Base-by-base conservation (phyloP, 2,888 invertebrate genomes). In the Ophonus ardosiacus region DNA sequence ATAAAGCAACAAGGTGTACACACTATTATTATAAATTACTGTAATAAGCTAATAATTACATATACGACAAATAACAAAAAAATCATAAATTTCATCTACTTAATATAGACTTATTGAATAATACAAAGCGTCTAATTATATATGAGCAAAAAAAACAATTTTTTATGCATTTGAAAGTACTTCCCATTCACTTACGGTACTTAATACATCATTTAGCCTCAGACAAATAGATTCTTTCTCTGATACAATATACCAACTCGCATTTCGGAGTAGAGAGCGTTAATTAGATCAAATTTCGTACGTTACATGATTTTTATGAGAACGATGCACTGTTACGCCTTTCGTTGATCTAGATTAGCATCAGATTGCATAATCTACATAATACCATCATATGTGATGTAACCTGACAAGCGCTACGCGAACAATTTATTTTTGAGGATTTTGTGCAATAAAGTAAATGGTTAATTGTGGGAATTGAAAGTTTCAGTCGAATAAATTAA, bases 151-250 rank as follows among this genome's bases (percentile, higher is more conserved):
- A 61, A 63, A 63, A 59, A 59, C 59, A 63, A 38, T 68, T 68
- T 68, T 68, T 68, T 68, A 31, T 68, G 38, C 68, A 31, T 68
- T 68, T 68, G 68, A 68, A 68, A 68, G 68, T 68, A 68, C 68
- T 31, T 68, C 68, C 68, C 68, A 68, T 68, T 68, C 68, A 40
- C 68, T 68, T 68, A 68, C 68, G 68, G 68, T 68, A 68, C 68
- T 38, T 68, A 68, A 68, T 68, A n/a, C 68, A 68, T 68, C 68
- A 38, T 68, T 38, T 31, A 68, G 10, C 13, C 13, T 24, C 38
- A 31, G 38, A 38, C 68, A 68, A 68, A 68, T 40, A 68, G 68
- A 68, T 68, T 68, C 68, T 68, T 68, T 68, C 68, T 38, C 68
- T n/a, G 38, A 68, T 68, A 68, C 38, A 68, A 31, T 68, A 68